A percentile compares a stretch with the other conserved stretches of the same genome.
Conservation (phyloP, 2,888 invertebrate genomes). For the Aelia acuminata region DNA sequence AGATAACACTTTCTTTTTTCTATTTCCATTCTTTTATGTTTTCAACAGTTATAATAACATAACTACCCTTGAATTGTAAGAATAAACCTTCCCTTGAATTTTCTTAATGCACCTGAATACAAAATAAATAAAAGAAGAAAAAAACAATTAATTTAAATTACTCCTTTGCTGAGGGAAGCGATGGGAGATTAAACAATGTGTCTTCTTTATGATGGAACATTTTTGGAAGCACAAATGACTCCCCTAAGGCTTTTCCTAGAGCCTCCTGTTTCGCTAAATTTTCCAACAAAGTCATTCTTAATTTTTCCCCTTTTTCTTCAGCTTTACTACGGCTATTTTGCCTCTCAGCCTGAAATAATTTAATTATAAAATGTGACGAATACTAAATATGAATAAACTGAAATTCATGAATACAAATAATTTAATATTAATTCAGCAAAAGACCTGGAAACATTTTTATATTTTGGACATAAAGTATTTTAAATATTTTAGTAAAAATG, state of each 20-base stretch:
- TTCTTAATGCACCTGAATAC: background rate
- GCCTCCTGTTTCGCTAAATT: conserved; percentile 85
- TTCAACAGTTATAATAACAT: no score
- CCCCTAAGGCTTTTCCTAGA: conserved; percentile 70
- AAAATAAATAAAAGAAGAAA: background rate
- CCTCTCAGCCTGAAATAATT: conserved; percentile 77
- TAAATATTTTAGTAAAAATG: no score
- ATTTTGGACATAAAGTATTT: no score
- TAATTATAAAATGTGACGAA: background rate
- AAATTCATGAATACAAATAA: background rate
- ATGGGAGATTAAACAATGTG: conserved; percentile 77
- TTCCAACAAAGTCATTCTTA: conserved; percentile 81
- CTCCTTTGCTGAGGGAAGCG: conserved; percentile 66
- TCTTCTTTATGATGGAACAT: conserved; percentile 64
- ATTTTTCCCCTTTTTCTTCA: conserved; percentile 79
- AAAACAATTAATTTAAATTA: conserved; percentile 29
- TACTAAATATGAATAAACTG: background rate
- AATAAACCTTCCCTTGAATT: background rate
- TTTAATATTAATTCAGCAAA: background rate
- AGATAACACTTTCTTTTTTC: no score
- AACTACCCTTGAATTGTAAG: background rate
- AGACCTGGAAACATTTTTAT: no score
- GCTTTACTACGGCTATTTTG: conserved; percentile 81
- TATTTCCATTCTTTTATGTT: no score
- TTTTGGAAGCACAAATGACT: conserved; percentile 63